These are phyloP conservation scores for Bombus ignitus DNA, from an alignment of 1,140 invertebrate genomes.

Conservation along the genomic window DNA sequence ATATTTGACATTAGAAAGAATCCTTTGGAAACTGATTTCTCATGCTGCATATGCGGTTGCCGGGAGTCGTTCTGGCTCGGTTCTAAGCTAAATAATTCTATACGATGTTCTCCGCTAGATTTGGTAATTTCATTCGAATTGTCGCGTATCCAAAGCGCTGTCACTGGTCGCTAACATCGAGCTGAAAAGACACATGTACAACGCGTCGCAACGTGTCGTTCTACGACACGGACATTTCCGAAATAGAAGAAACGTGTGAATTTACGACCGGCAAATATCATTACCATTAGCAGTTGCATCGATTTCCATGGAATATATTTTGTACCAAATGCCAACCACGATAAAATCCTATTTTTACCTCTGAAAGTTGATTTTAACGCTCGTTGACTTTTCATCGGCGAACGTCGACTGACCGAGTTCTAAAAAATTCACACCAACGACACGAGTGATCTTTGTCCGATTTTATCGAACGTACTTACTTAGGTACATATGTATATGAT, in stretches of 20 bases:
- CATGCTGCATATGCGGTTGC: not conserved
- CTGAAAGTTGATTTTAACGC: too few species aligned
- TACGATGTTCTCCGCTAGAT: not conserved
- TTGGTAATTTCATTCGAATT: not conserved
- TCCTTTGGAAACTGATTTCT: not conserved
- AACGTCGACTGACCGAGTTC: too few species aligned
- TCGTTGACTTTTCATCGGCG: not conserved
- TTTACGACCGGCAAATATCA: constrained; percentile 20
- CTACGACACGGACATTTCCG: constrained; percentile 13
- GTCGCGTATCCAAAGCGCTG: not conserved
- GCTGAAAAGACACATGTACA: constrained; percentile 30
- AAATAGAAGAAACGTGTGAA: constrained; percentile 46
- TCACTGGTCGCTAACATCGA: not conserved
- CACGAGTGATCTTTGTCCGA: not conserved
- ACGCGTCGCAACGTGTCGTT: constrained; percentile 14
- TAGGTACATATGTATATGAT: not conserved
- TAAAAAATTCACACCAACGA: not conserved
- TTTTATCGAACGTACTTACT: not conserved
- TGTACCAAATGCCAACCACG: not conserved
- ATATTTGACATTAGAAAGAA: not conserved
- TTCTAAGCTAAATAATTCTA: not conserved
- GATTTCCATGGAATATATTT: not conserved
- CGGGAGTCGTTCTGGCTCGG: not conserved
- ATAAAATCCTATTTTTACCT: too few species aligned
- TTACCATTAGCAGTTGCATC: not conserved